Evolutionary conservation across 2,888 invertebrate genomes (phyloP), one percentile per base, ranked within the genome.

Genomic region (Spialia ferax): DNA sequence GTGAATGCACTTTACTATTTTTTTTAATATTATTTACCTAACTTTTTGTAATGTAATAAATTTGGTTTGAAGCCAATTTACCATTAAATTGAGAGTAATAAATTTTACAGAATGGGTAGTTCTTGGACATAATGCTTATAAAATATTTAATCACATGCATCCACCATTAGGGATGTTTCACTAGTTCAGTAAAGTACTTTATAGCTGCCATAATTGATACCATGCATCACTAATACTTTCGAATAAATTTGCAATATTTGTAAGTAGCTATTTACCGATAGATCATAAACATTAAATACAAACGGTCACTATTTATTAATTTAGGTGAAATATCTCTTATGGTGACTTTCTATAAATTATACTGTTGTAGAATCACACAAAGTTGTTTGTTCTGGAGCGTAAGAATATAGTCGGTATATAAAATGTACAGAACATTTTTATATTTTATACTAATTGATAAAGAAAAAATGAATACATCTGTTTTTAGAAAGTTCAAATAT

Each of bases 401-500:
- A 48, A 61, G 54, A 55, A 32, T 45, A 61, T 61, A 67, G 22
- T 66, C 59, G 66, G 66, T 61, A 56, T 62, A 68, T 68, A 56
- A 68, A 62, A 68, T 68, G 67, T 68, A 67, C 61, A 68, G 55
- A 32, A 56, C 32, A 55, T 62, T 67, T 67, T 56, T 67, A 67
- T 56, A 67, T 61, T 62, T 67, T 67, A 55, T 67, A 67, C 61
- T 56, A 26, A 42, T 42, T 20, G 50, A 62, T 67, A 67, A 62
- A 56, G 66, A 48, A 56, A 48, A 56, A 61, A 22, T 48, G 38
- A 29, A 61, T 55, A 48, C 67, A 67, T 48, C 18, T 48, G 55
- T 62, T 67, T 48, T 56, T 50, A 56, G 48, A 67, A 67, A 48
- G 67, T 67, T 67, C 67, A 67, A 62, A 67, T 55, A 29, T 56